Evolutionary conservation across 2,797 vertebrate species (phyloP).

Genomic region (Chiloscyllium punctatum): DNA sequence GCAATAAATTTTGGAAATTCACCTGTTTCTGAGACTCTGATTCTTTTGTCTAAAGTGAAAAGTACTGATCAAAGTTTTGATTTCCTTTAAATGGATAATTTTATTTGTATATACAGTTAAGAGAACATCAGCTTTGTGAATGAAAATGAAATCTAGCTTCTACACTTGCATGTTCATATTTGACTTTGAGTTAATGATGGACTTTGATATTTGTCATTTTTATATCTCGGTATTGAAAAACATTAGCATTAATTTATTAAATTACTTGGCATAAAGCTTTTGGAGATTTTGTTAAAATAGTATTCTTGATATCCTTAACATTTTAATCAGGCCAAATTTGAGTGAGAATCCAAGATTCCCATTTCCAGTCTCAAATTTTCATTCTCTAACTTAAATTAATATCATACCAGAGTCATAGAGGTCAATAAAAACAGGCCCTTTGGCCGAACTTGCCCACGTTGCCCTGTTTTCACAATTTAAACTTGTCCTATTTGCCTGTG

Average conservation of each 20-base stretch:
- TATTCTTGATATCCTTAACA: background rate
- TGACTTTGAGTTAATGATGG: background rate
- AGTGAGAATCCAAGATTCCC: background rate
- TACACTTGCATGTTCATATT: background rate
- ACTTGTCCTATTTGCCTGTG: no score
- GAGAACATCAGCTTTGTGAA: background rate
- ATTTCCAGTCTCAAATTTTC: background rate
- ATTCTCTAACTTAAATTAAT: no score
- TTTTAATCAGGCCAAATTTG: background rate
- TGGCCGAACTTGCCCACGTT: no score
- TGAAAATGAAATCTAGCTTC: background rate
- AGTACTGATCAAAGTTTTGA: background rate
- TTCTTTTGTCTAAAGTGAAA: background rate
- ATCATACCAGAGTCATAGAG: no score
- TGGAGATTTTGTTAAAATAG: background rate
- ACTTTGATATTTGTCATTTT: no score
- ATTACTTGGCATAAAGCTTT: background rate
- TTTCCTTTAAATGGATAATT: background rate
- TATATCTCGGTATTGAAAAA: no score
- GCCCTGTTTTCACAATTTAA: no score
- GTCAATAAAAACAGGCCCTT: no score
- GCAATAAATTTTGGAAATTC: background rate
- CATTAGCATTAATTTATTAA: background rate
- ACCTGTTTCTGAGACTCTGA: background rate
- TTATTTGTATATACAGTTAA: background rate